Conservation (phyloP, 2,888 invertebrate species). For the Philereme transversata region DNA sequence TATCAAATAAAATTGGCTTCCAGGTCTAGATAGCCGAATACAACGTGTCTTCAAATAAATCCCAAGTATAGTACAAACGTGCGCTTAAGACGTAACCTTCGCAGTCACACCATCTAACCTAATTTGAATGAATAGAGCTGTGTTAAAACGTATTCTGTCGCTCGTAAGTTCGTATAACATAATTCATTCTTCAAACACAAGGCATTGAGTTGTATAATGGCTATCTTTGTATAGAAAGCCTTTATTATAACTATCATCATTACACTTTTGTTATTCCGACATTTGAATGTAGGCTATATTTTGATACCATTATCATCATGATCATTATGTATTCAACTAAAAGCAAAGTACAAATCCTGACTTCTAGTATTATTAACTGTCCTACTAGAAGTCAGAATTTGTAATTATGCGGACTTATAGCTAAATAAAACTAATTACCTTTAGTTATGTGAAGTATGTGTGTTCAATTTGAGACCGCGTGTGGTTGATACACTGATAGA, state of each 20-base stretch:
- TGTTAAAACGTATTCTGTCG: constrained; percentile 25
- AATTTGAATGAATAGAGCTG: constrained; percentile 24
- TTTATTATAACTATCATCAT: constrained; percentile 19
- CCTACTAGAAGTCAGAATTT: too few species aligned
- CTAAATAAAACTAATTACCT: too few species aligned
- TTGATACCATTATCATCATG: too few species aligned
- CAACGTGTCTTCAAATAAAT: not conserved
- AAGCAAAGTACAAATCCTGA: too few species aligned
- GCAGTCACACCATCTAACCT: constrained; percentile 19
- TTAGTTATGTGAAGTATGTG: too few species aligned
- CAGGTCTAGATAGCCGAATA: not conserved
- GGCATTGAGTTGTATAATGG: constrained; percentile 24
- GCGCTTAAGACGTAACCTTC: not conserved
- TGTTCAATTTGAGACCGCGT: too few species aligned
- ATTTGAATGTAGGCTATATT: too few species aligned
- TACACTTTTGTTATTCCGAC: constrained; percentile 11
- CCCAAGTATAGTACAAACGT: constrained; percentile 1
- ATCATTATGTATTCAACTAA: too few species aligned
- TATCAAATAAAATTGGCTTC: too few species aligned
- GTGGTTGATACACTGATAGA: too few species aligned
- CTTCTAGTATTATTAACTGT: too few species aligned
- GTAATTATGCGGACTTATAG: too few species aligned
- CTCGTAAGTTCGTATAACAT: constrained; percentile 13
- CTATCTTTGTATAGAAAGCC: constrained; percentile 29
- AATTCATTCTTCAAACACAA: constrained; percentile 24